A percentile compares a stretch with the other conserved stretches of the same genome.
phyloP scores from a whole-genome alignment of 1,140 invertebrate genomes.

The Macrosteles quadrilineatus region DNA sequence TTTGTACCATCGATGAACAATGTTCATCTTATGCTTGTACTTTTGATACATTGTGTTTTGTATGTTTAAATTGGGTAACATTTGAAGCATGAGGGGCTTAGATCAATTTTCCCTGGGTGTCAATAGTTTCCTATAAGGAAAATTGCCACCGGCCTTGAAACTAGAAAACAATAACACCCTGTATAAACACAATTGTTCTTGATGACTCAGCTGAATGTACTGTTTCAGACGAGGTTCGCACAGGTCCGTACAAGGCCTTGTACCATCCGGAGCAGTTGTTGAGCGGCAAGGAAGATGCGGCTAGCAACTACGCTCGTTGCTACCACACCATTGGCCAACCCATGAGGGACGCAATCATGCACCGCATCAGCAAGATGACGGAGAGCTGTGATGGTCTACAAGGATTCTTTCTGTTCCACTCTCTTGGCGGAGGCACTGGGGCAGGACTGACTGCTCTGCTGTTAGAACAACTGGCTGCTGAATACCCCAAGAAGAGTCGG shows the following conservation, averaged over 20 bases:
- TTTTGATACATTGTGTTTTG: too few relatives aligned
- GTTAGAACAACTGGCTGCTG: conserved; percentile 60
- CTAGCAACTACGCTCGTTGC: conserved; percentile 85
- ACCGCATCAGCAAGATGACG: conserved; percentile 64
- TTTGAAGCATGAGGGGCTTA: too few relatives aligned
- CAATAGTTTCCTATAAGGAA: too few relatives aligned
- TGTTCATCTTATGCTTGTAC: too few relatives aligned
- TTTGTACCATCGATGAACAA: too few relatives aligned
- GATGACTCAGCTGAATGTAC: too few relatives aligned
- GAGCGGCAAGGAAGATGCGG: conserved; percentile 82
- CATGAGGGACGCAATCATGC: conserved; percentile 67
- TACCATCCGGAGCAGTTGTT: conserved; percentile 79
- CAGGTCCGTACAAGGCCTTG: conserved; percentile 68
- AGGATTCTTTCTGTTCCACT: conserved; percentile 74
- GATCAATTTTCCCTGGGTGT: too few relatives aligned
- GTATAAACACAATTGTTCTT: too few relatives aligned
- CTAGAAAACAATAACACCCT: too few relatives aligned
- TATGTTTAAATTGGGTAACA: too few relatives aligned
- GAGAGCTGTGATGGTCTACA: conserved; percentile 77
- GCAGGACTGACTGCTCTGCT: conserved; percentile 67
- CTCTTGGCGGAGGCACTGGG: conserved; percentile 71
- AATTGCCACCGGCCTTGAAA: too few relatives aligned
- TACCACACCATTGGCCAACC: conserved; percentile 83
- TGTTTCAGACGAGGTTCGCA: too few relatives aligned
- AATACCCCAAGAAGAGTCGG: conserved; percentile 66